phyloP scores from a whole-genome alignment of 2,797 vertebrate species.

The Arvicola amphibius region DNA sequence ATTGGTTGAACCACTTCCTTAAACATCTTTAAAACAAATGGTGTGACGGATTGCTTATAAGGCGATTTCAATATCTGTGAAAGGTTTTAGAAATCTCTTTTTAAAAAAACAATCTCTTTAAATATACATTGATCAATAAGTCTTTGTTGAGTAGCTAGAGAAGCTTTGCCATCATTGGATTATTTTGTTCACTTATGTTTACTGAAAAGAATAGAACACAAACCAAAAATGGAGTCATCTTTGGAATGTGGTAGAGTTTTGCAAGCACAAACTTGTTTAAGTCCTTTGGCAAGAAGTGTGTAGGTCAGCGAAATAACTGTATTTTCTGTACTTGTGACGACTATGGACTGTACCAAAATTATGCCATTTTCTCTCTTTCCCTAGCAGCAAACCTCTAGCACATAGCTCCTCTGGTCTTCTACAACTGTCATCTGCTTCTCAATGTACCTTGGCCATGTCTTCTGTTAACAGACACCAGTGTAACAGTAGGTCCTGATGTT shows the following conservation, averaged over 20 bases:
- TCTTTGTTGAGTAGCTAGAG: slow-evolving; percentile 41
- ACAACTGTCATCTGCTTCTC: background rate
- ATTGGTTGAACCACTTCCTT: slow-evolving; percentile 55
- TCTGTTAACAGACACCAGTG: background rate
- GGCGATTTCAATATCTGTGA: slow-evolving; percentile 55
- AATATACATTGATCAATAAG: slow-evolving; percentile 65
- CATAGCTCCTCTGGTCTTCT: background rate
- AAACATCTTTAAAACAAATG: slow-evolving; percentile 52
- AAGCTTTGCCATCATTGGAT: slow-evolving; percentile 43
- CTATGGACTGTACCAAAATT: background rate
- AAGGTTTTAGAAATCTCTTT: slow-evolving; percentile 52
- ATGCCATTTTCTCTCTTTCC: background rate
- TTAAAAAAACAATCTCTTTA: slow-evolving; percentile 57
- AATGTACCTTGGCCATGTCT: background rate
- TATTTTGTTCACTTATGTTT: slow-evolving; percentile 51
- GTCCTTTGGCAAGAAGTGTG: slow-evolving; percentile 21
- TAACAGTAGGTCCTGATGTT: background rate
- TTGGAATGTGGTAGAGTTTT: slow-evolving; percentile 21
- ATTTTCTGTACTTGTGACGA: background rate
- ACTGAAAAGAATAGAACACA: slow-evolving; percentile 37
- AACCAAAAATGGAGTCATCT: background rate
- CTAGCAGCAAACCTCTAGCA: background rate
- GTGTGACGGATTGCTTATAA: slow-evolving; percentile 33
- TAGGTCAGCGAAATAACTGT: background rate
- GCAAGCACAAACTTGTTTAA: slow-evolving; percentile 55